Conservation (phyloP, 2,888 invertebrate genomes). For the Metalampra italica region DNA sequence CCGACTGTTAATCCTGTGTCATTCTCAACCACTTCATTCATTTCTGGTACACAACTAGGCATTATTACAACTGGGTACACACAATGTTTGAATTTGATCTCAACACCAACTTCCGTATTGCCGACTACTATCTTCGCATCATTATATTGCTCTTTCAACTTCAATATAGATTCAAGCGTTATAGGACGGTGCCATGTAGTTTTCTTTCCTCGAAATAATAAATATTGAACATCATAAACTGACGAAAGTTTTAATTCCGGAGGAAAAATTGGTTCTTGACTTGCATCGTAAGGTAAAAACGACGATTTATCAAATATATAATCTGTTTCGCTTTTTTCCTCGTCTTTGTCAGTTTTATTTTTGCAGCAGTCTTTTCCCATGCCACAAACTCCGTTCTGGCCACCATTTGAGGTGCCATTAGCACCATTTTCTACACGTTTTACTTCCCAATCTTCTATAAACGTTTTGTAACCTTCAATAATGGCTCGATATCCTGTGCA, state of each 20-base stretch:
- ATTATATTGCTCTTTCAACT: constrained; percentile 82
- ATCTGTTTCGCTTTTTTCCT: constrained; percentile 65
- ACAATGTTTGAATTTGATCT: constrained; percentile 88
- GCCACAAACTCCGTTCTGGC: constrained; percentile 51
- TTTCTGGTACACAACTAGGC: constrained; percentile 90
- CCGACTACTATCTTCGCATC: constrained; percentile 88
- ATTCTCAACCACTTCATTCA: constrained; percentile 79
- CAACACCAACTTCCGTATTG: constrained; percentile 91
- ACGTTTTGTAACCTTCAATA: constrained; percentile 88
- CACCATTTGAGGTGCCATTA: constrained; percentile 21
- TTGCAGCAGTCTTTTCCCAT: constrained; percentile 84
- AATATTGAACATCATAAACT: constrained; percentile 76
- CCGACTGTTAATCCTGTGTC: constrained; percentile 84
- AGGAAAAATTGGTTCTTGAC: constrained; percentile 91
- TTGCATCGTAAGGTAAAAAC: constrained; percentile 83
- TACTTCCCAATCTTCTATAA: constrained; percentile 84
- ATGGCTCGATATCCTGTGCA: constrained; percentile 94
- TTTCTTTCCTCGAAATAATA: constrained; percentile 69
- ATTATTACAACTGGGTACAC: constrained; percentile 88
- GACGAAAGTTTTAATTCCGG: constrained; percentile 84
- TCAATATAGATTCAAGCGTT: constrained; percentile 76
- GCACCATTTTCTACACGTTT: constrained; percentile 42
- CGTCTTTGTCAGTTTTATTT: constrained; percentile 47
- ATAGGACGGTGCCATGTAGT: constrained; percentile 85
- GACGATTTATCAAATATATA: constrained; percentile 79